These are phyloP conservation scores for Papilio aristodemus DNA, from an alignment of 1,140 invertebrate species.

Conservation along the genomic window DNA sequence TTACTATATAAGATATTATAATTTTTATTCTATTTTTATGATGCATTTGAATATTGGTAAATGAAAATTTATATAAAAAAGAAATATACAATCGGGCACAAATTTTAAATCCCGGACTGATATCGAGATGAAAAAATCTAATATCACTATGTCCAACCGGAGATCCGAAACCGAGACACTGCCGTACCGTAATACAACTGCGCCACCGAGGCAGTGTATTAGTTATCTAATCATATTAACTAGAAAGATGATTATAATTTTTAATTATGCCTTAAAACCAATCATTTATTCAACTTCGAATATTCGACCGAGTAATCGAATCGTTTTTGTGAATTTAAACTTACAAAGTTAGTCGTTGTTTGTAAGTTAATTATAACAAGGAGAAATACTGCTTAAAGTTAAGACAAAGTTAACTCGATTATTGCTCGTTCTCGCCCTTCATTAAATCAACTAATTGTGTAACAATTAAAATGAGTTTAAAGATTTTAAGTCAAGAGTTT, in stretches of 20 bases:
- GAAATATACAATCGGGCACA: no score
- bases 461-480: neutral
- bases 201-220: no score
- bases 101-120: no score
- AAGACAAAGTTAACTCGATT: neutral
- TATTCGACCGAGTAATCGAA: neutral
- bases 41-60: no score
- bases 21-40: no score
- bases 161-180: no score
- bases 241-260: neutral
- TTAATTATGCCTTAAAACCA: neutral
- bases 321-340: constrained; percentile 12
- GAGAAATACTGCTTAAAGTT: constrained; percentile 11
- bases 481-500: neutral
- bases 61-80: no score
- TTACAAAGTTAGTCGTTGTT: constrained; percentile 3
- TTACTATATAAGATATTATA: no score
- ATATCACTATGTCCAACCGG: no score
- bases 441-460: constrained; percentile 8
- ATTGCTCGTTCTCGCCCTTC: constrained; percentile 4
- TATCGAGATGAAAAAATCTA: no score
- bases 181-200: no score
- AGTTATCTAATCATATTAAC: no score
- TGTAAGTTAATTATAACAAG: constrained; percentile 4
- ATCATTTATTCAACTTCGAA: neutral